Conservation (phyloP, 2,888 invertebrate species). For the Eurois occulta region DNA sequence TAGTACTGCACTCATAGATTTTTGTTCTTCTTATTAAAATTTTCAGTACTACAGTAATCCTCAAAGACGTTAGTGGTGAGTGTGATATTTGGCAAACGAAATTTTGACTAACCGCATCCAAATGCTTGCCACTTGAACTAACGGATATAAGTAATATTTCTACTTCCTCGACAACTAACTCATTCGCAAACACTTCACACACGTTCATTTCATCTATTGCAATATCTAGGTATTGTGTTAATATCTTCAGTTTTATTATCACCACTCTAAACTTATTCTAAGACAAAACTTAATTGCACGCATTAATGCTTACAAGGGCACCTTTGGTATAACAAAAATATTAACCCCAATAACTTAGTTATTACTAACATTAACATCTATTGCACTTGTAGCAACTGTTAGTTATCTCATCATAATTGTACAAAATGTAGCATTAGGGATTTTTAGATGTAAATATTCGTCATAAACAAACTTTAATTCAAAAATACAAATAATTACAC, state of each 20-base stretch:
- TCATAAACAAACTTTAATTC: constrained; percentile 27
- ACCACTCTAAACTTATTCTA: constrained; percentile 12
- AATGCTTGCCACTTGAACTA: constrained; percentile 66
- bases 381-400: constrained; percentile 51
- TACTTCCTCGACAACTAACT: constrained; percentile 54
- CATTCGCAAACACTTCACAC: constrained; percentile 36
- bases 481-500: constrained; percentile 39
- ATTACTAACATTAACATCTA: constrained; percentile 49
- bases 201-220: constrained; percentile 48
- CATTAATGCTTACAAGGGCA: constrained; percentile 60
- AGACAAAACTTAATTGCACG: constrained; percentile 51
- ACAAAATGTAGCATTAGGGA: constrained; percentile 42
- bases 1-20: constrained; percentile 86
- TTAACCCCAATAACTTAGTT: constrained; percentile 40
- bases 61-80: constrained; percentile 89
- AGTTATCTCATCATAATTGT: constrained; percentile 44
- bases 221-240: constrained; percentile 15
- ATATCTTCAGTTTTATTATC: constrained; percentile 13
- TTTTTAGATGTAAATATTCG: constrained; percentile 40
- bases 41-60: constrained; percentile 89
- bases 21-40: constrained; percentile 85
- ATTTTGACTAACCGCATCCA: constrained; percentile 82
- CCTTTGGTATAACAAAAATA: constrained; percentile 24
- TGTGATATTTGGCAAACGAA: constrained; percentile 86
- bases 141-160: constrained; percentile 41